Base-by-base conservation (phyloP, 2,888 invertebrate genomes). In the Glyphotaelius pellucidus region DNA sequence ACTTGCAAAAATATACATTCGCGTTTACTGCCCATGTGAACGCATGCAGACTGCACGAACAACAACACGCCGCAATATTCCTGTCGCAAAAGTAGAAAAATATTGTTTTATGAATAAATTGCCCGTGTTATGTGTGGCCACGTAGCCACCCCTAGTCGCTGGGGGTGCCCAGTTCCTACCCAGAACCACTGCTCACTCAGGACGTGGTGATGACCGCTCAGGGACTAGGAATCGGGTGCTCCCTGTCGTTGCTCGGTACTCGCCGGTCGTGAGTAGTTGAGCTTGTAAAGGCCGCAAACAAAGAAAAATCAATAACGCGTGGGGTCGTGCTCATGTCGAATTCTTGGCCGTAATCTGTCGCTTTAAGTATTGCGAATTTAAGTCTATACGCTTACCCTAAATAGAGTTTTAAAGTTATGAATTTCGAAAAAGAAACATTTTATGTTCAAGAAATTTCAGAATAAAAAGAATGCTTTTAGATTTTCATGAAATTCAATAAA, bases 291-390 rank as follows among this genome's bases (percentile, higher is more conserved):
- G 32, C 83, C 83, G 35, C 83, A 35, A 83, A 35, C 83, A 83
- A 83, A 83, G 83, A 83, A 83, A 83, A 83, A 83, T 83, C 83
- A 83, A 83, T 83, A 67, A 25, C 67, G 67, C 67, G 52, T 52
- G 52, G 52, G 52, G 52, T 52, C 19, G 52, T 52, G 67, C 25
- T 67, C 67, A n/a, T 67, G 67, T 67, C 67, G 25, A 25, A 25
- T 25, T n/a, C 25, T 19, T 67, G 67, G 67, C 25, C 25, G 25
- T 67, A 67, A 67, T 25, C 67, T 67, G 25, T 25, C 67, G 19
- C 67, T 67, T 67, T 67, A 2, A n/a, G 25, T n/a, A 67, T 67
- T 67, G 67, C 67, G 7, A 2, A 67, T n/a, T 67, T 67, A 67
- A 25, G 7, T 25, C 7, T 67, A 25, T n/a, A 67, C 25, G 67